These are phyloP conservation scores for Poeciliopsis occidentalis DNA, from an alignment of 2,113 vertebrate genomes.

Conservation along the genomic window DNA sequence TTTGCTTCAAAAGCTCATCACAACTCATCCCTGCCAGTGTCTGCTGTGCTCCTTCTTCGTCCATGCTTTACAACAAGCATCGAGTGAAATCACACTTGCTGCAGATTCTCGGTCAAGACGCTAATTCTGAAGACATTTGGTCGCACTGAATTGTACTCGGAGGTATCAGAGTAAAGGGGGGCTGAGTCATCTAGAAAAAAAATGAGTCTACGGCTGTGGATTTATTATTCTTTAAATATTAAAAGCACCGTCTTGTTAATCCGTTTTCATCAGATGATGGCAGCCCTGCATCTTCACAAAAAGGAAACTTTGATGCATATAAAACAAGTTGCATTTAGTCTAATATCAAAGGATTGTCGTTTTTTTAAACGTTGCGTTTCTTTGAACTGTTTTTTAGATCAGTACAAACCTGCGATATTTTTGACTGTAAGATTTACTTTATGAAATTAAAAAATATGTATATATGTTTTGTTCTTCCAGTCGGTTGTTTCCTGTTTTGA, in stretches of 20 bases:
- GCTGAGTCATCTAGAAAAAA: neutral
- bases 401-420: neutral
- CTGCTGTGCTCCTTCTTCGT: too few species aligned
- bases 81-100: neutral
- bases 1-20: too few species aligned
- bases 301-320: neutral
- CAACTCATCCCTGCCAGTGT: too few species aligned
- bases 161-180: neutral
- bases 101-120: neutral
- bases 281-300: neutral
- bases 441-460: too few species aligned
- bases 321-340: neutral
- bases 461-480: too few species aligned
- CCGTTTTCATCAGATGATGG: neutral
- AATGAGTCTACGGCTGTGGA: neutral
- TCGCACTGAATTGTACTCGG: neutral
- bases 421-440: neutral
- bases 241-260: neutral
- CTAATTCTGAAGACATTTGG: neutral
- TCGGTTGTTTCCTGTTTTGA: neutral
- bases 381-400: neutral
- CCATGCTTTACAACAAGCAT: too few species aligned
- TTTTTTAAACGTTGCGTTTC: neutral
- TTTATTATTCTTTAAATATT: neutral
- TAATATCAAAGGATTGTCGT: neutral